These are phyloP conservation scores for Nicator chloris DNA, from an alignment of 2,113 vertebrate species.

Conservation along the genomic window DNA sequence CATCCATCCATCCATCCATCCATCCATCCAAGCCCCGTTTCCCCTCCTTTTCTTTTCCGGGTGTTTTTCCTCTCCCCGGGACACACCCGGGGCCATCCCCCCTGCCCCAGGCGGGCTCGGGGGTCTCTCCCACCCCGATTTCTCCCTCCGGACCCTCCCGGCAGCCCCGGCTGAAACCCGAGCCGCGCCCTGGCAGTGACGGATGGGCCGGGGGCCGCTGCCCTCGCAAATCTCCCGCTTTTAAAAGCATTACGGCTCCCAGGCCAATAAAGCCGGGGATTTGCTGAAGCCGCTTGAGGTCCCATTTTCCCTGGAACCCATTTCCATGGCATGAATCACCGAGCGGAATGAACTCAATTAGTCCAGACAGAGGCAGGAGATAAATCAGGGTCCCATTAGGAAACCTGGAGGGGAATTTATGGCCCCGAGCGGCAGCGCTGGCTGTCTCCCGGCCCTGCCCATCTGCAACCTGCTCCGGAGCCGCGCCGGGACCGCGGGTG, in stretches of 20 bases:
- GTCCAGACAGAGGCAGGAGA: slow-evolving; percentile 67
- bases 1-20: background rate
- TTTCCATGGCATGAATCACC: slow-evolving; percentile 77
- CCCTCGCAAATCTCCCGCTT: slow-evolving; percentile 48
- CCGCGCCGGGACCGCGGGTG: background rate
- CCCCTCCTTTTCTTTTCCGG: background rate
- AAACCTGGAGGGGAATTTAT: slow-evolving; percentile 42
- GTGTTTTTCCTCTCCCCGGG: background rate
- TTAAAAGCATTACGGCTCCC: slow-evolving; percentile 57
- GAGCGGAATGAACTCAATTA: slow-evolving; percentile 74
- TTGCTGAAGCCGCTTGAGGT: slow-evolving; percentile 50
- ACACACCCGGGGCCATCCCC: background rate
- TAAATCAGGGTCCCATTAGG: slow-evolving; percentile 79
- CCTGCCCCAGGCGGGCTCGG: fast-evolving
- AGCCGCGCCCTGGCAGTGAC: slow-evolving; percentile 28
- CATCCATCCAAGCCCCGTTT: background rate
- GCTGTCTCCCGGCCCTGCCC: background rate
- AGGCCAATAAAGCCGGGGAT: background rate
- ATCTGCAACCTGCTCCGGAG: background rate
- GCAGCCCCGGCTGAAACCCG: background rate
- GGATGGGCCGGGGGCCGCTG: slow-evolving; percentile 49
- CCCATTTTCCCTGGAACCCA: slow-evolving; percentile 72
- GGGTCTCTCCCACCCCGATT: background rate
- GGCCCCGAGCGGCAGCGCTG: background rate
- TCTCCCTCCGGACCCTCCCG: background rate